Conservation (phyloP, 2,113 vertebrate species). For the Lophochroa leadbeateri region DNA sequence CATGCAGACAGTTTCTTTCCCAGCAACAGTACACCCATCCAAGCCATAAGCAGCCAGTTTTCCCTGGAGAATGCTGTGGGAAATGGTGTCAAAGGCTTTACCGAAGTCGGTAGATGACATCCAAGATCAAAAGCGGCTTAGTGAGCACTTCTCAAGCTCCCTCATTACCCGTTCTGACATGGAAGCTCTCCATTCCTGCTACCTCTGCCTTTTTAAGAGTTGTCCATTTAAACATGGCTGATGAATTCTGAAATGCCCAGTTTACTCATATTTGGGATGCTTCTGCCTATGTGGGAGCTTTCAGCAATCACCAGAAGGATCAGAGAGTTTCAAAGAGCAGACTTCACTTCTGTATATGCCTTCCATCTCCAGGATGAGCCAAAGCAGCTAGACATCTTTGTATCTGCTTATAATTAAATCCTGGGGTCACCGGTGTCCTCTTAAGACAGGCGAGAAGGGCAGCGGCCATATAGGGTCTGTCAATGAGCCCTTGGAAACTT, state of each 20-base stretch:
- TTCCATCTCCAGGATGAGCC: not conserved
- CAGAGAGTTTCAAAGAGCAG: not conserved
- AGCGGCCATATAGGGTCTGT: not conserved
- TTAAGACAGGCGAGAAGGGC: not conserved
- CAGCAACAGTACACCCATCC: not conserved
- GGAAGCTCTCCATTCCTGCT: not conserved
- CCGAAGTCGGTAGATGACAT: not conserved
- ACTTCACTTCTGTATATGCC: not conserved
- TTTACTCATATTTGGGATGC: not conserved
- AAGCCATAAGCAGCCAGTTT: not conserved
- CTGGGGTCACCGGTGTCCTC: not conserved
- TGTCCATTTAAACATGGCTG: not conserved
- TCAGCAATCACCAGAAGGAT: not conserved
- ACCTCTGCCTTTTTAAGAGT: not conserved
- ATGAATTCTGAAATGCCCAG: not conserved
- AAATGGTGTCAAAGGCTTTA: not conserved
- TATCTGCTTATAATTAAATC: not conserved
- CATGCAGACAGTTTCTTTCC: not conserved
- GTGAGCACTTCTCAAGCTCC: not conserved
- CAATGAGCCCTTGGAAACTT: not conserved
- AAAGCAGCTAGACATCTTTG: not conserved
- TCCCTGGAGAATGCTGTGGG: not conserved
- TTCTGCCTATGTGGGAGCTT: not conserved
- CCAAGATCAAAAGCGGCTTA: not conserved
- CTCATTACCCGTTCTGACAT: rapidly evolving